phyloP scores from a whole-genome alignment of 2,797 vertebrate genomes.

The Tragelaphus eurycerus region DNA sequence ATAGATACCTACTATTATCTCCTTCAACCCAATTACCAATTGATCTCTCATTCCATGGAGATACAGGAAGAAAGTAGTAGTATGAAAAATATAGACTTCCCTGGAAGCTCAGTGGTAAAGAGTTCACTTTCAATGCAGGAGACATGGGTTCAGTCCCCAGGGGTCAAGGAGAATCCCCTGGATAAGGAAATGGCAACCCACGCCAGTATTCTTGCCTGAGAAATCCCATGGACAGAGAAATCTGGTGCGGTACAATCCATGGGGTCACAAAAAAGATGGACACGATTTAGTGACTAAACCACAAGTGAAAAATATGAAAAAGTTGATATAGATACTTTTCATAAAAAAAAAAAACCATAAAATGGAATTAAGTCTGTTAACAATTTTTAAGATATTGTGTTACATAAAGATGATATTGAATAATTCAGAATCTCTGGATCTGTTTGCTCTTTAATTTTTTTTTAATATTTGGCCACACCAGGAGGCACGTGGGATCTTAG shows the following conservation, averaged over 20 bases:
- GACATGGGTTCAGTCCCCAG: not conserved
- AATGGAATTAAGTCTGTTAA: not conserved
- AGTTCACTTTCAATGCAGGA: not conserved
- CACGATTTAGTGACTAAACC: no score
- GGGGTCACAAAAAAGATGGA: no score
- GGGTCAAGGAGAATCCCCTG: not conserved
- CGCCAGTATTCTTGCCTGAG: no score
- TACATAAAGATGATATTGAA: not conserved
- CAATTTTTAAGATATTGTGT: not conserved
- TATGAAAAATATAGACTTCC: not conserved
- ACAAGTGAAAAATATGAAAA: no score
- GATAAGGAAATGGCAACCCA: no score
- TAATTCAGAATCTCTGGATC: not conserved
- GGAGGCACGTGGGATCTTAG: not conserved
- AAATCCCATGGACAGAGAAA: no score
- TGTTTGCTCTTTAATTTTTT: not conserved
- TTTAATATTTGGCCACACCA: not conserved
- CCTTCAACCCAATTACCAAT: not conserved
- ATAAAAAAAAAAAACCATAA: not conserved
- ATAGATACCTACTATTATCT: not conserved
- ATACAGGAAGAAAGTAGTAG: not conserved
- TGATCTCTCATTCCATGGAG: not conserved
- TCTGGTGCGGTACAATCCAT: no score
- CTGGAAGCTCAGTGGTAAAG: not conserved
- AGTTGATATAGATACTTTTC: no score